Evolutionary conservation across 2,888 invertebrate species (phyloP), one percentile per base, ranked within the genome.

Genomic region (Gerris lacustris): DNA sequence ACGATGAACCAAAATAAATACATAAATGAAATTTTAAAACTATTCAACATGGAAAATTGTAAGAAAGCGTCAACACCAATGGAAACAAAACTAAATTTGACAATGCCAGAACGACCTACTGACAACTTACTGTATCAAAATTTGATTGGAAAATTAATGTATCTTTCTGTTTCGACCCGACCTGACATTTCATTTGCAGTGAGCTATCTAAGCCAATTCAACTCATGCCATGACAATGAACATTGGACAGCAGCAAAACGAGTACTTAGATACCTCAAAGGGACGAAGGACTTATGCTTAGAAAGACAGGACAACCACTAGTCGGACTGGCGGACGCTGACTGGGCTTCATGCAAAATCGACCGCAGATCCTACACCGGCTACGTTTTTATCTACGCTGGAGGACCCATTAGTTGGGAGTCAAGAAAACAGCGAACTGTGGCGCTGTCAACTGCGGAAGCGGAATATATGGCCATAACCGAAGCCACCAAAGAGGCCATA

Each of bases 361-460:
- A 71, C 11, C 31, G 73, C 5, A 73, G 66, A 44, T 71, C 71
- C 44, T 67, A 69, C 44, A 72, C 69, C 5, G 71, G 73, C 15
- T 71, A 69, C 43, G 63, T 67, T n/a, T 71, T 71, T 45, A 62
- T 71, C 31, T 66, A 64, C 43, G 69, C 63, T n/a, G 63, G 43
- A 45, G 55, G 69, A 11, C n/a, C 71, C 9, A 69, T 73, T 44
- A 47, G 45, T 6, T 73, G 73, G 73, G 71, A 71, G 47, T 69
- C 69, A 5, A 66, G 70, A 6, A 73, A 73, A 67, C 73, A 73
- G 44, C n/a, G 17, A 18, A 47, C 71, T 15, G 71, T 72, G 15
- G 69, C 71, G 2, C n/a, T 67, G 5, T 66, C 66, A 5, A 72
- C 70, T 18, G 70, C 64, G 63, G 73, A 73, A 63, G 73, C 73